A percentile compares a stretch with the other conserved stretches of the same genome.
These are phyloP conservation scores for Lobophora halterata DNA, from an alignment of 2,888 invertebrate species.

Conservation along the genomic window DNA sequence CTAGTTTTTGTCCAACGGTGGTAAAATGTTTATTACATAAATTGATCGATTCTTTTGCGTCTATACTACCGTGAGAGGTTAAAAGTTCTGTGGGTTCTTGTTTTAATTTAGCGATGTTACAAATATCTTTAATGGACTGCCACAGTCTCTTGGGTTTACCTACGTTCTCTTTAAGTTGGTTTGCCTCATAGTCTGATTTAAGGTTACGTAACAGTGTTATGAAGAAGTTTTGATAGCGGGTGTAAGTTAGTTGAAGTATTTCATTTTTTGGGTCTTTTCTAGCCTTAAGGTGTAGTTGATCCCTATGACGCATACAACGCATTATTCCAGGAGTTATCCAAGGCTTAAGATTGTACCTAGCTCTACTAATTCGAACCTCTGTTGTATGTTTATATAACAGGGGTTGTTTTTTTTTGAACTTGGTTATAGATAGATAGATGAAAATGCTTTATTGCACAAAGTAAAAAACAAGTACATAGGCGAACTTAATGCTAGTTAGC, in stretches of 20 bases:
- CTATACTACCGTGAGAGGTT: not conserved
- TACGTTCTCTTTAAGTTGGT: constrained; percentile 1
- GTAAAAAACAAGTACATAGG: too few relatives aligned
- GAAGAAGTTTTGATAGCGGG: constrained; percentile 15
- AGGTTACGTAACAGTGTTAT: constrained; percentile 9
- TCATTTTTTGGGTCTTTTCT: constrained; percentile 7
- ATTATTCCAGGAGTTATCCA: constrained; percentile 17
- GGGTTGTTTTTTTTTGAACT: too few relatives aligned
- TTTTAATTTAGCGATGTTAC: not conserved
- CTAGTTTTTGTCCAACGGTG: constrained; percentile 1
- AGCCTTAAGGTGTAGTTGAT: constrained; percentile 9
- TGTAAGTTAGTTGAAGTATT: constrained; percentile 7
- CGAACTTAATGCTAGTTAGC: too few relatives aligned
- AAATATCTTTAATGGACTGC: constrained; percentile 10
- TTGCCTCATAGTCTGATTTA: constrained; percentile 13
- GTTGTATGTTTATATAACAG: too few relatives aligned
- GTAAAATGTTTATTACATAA: constrained; percentile 2
- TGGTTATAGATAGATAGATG: too few relatives aligned
- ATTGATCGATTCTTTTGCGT: not conserved
- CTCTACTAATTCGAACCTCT: too few relatives aligned
- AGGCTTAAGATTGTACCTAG: constrained; percentile 9
- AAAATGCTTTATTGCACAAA: too few relatives aligned
- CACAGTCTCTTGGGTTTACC: constrained; percentile 14
- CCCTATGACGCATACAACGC: constrained; percentile 18
- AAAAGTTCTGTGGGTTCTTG: constrained; percentile 1